Evolutionary conservation across 2,797 vertebrate genomes (phyloP).

Genomic region (Triplophysa bombifrons): DNA sequence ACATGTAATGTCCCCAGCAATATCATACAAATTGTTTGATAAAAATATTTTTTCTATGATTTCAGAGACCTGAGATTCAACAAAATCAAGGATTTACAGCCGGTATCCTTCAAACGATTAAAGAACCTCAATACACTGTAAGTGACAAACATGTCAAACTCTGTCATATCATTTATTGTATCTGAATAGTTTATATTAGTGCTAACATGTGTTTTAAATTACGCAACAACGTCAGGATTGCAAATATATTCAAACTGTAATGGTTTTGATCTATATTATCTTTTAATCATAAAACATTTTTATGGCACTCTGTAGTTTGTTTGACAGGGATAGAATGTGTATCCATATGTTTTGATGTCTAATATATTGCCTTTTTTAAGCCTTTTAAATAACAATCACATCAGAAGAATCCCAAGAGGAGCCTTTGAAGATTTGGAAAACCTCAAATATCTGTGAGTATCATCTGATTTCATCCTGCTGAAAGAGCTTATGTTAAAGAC

Average conservation of each 20-base stretch:
- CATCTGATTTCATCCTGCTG: slow-evolving; percentile 12
- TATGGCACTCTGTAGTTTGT: not conserved
- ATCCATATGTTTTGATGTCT: slow-evolving; percentile 24
- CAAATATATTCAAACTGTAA: not conserved
- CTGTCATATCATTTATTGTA: not conserved
- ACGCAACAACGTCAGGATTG: not conserved
- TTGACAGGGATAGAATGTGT: not conserved
- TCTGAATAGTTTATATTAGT: too few relatives aligned
- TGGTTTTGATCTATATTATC: not conserved
- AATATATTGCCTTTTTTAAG: slow-evolving; percentile 65
- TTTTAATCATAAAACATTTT: not conserved
- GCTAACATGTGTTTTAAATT: not conserved
- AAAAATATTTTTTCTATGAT: slow-evolving; percentile 28
- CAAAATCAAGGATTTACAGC: slow-evolving; percentile 94
- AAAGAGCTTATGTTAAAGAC: not conserved
- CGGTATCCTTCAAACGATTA: slow-evolving; percentile 86
- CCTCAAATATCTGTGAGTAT: slow-evolving; percentile 98
- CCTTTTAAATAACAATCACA: slow-evolving; percentile 97
- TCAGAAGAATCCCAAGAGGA: slow-evolving; percentile 89
- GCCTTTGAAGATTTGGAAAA: slow-evolving; percentile 97
- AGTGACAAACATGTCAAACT: slow-evolving; percentile 68
- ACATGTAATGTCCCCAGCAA: not conserved
- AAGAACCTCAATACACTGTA: slow-evolving; percentile 92
- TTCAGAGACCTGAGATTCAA: slow-evolving; percentile 96
- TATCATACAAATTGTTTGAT: not conserved